These are phyloP conservation scores for Cuniculus paca DNA, from an alignment of 2,797 vertebrate genomes.

Conservation along the genomic window DNA sequence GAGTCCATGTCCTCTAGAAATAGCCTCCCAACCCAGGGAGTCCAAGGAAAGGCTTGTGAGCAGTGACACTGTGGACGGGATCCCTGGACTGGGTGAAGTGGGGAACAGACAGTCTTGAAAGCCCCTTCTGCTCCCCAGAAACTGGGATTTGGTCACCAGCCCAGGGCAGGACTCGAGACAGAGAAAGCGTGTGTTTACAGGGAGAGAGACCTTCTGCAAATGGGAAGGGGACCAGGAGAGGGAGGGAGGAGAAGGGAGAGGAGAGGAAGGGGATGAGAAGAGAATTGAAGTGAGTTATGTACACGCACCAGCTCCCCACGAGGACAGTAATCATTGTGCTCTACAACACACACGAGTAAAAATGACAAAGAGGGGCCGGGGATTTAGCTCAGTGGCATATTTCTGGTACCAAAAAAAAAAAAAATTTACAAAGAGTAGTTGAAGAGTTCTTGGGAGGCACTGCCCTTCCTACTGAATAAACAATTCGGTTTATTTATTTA, in stretches of 20 bases:
- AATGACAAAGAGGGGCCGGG: background rate
- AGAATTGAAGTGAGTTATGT: background rate
- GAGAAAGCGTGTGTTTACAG: background rate
- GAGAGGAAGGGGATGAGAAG: background rate
- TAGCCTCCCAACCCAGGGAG: background rate
- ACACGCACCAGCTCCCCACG: background rate
- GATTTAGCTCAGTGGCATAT: too few species aligned
- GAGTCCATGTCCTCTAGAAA: background rate
- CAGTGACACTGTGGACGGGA: background rate
- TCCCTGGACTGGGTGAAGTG: background rate
- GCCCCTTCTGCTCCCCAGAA: background rate
- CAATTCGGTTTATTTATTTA: too few species aligned
- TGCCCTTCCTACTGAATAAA: background rate
- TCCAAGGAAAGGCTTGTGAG: background rate
- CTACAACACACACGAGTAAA: background rate
- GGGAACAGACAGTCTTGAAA: background rate
- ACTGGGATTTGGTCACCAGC: background rate
- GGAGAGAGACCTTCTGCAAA: background rate
- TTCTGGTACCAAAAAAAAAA: too few species aligned
- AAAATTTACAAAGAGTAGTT: background rate
- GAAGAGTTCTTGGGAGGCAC: background rate
- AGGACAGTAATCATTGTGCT: too few species aligned
- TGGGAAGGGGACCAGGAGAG: background rate
- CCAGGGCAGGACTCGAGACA: background rate
- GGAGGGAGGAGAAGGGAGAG: background rate